Evolutionary conservation across 2,797 vertebrate genomes (phyloP).

Genomic region (Vespertilio murinus): DNA sequence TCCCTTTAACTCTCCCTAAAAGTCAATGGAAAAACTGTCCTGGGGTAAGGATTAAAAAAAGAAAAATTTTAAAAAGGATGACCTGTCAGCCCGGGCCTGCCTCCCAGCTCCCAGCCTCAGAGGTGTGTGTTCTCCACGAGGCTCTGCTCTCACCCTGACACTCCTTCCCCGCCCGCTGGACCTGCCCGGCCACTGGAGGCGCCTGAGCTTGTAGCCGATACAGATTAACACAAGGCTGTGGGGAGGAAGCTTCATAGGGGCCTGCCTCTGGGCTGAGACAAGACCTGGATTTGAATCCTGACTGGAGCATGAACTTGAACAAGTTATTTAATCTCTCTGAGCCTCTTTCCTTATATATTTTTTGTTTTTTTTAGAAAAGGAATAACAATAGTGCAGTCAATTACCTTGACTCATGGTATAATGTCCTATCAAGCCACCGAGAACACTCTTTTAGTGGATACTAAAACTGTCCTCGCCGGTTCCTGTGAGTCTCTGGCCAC

Average conservation of each 20-base stretch:
- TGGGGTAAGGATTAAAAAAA: too few species aligned
- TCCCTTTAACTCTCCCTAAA: too few species aligned
- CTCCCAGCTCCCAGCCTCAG: not conserved
- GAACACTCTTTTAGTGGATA: not conserved
- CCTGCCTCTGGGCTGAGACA: not conserved
- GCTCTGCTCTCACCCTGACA: rapidly evolving
- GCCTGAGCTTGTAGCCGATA: rapidly evolving
- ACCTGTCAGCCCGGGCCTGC: too few species aligned
- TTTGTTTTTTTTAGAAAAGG: not conserved
- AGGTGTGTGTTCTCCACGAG: rapidly evolving
- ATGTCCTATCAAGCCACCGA: rapidly evolving
- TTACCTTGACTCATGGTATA: rapidly evolving
- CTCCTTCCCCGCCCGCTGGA: rapidly evolving
- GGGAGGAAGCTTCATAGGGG: rapidly evolving
- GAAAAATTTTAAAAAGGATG: not conserved
- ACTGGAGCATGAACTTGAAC: not conserved
- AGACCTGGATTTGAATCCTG: not conserved
- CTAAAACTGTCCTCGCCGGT: rapidly evolving
- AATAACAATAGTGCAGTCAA: too few species aligned
- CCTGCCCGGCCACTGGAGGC: not conserved
- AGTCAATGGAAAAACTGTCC: too few species aligned
- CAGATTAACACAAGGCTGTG: rapidly evolving
- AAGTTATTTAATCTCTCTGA: not conserved
- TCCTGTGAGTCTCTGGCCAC: not conserved
- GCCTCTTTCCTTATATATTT: not conserved